These are phyloP conservation scores for Notamacropus eugenii DNA, from an alignment of 2,797 vertebrate species.

Conservation along the genomic window DNA sequence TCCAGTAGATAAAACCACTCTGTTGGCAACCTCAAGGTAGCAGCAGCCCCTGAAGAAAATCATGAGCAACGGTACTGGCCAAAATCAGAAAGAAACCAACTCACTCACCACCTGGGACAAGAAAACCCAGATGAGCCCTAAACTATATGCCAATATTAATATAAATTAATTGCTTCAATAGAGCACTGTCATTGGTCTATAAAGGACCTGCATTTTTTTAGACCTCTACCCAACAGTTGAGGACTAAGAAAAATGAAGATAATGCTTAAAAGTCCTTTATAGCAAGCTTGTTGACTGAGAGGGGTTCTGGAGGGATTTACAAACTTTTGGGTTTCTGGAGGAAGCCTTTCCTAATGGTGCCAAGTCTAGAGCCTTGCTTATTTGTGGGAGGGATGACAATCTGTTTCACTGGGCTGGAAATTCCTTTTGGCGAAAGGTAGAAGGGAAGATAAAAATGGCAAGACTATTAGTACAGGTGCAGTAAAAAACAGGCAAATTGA, in stretches of 20 bases:
- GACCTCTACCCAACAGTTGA: slow-evolving; percentile 52
- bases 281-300: slow-evolving; percentile 54
- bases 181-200: slow-evolving; percentile 24
- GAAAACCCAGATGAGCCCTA: slow-evolving; percentile 70
- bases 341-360: slow-evolving; percentile 65
- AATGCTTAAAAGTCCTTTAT: slow-evolving; percentile 65
- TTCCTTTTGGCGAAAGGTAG: slow-evolving; percentile 71
- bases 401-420: slow-evolving; percentile 75
- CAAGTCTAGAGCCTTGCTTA: slow-evolving; percentile 67
- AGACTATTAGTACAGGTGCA: slow-evolving; percentile 77
- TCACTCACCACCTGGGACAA: slow-evolving; percentile 72
- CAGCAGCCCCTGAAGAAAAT: slow-evolving; percentile 55
- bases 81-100: slow-evolving; percentile 57
- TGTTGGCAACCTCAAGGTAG: slow-evolving; percentile 50
- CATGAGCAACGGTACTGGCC: slow-evolving; percentile 52
- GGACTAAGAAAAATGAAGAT: slow-evolving; percentile 61
- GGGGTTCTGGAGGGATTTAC: slow-evolving; percentile 64
- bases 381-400: slow-evolving; percentile 76
- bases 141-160: slow-evolving; percentile 71
- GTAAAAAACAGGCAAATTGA: slow-evolving; percentile 76
- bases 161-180: slow-evolving; percentile 68
- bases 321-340: slow-evolving; percentile 56
- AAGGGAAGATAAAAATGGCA: slow-evolving; percentile 68
- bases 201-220: slow-evolving; percentile 48
- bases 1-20: slow-evolving; percentile 28